Evolutionary conservation across 1,140 invertebrate genomes (phyloP).

Genomic region (Samia ricini): DNA sequence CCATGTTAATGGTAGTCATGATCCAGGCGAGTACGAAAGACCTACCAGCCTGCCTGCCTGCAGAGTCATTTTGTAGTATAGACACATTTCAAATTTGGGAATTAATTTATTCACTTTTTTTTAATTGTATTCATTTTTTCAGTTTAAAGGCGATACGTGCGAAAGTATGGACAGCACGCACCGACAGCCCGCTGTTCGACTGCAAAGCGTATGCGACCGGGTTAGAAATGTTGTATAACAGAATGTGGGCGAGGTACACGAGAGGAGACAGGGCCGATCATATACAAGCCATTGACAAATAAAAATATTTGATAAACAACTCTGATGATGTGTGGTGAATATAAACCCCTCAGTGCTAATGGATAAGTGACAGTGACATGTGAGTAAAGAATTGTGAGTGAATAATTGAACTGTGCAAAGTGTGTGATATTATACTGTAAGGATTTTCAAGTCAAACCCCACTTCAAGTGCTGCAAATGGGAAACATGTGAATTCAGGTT

Average conservation of each 20-base stretch:
- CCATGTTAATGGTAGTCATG: no score
- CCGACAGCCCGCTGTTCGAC: slow-evolving; percentile 95
- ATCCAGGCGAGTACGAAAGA: no score
- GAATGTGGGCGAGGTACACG: slow-evolving; percentile 91
- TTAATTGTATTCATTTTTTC: slow-evolving; percentile 25
- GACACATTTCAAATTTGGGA: not conserved
- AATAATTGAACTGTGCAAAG: not conserved
- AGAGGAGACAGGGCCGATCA: slow-evolving; percentile 89
- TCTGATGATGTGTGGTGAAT: no score
- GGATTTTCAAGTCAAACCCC: not conserved
- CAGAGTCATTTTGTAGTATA: not conserved
- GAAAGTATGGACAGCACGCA: slow-evolving; percentile 96
- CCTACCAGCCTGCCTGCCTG: no score
- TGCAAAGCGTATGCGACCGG: slow-evolving; percentile 94
- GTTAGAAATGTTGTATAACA: slow-evolving; percentile 90
- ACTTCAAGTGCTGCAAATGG: not conserved
- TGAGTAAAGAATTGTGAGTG: not conserved
- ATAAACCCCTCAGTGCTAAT: no score
- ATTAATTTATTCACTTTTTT: not conserved
- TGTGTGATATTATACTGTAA: not conserved
- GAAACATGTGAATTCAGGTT: not conserved
- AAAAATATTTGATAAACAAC: slow-evolving; percentile 18
- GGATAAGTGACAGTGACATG: not conserved
- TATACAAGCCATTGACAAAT: slow-evolving; percentile 81
- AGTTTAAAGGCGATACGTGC: slow-evolving; percentile 94